Base-by-base conservation (phyloP, 2,797 vertebrate species). In the Buphagus erythrorhynchus region DNA sequence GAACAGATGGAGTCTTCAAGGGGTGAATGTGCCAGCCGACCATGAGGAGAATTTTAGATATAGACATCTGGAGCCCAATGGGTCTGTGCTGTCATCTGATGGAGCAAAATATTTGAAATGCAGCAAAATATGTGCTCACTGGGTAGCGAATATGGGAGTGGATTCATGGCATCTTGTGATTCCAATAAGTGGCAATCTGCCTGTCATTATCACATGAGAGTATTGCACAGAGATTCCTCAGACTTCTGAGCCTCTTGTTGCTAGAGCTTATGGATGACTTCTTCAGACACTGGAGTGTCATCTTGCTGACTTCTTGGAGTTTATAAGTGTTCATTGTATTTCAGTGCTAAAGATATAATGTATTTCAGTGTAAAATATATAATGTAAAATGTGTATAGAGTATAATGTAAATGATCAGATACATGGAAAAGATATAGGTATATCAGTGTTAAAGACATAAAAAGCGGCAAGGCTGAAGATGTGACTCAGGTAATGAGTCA, bases 401-500 rank as follows among this genome's bases (percentile, higher is more conserved):
- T 36, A 19, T 46, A 38, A 54, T 8, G 11, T 62, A 29, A 51
- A 51, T 31, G 11, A 51, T 51, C 29, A 51, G 49, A 51, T 11
- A 12, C 28, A 51, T 12, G 17, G 29, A 31, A 54, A 54, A 52
- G 52, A 31, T 48, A 42, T 5, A 31, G 17, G 29, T 54, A 42
- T 48, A 62, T 69, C 65, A 48, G 22, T 67, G 43, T 86, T 57
- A 55, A 73, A 87, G 35, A 62, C 33, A 58, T 18, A 71, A 83
- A 86, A 87, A 51, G 26, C 8, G 17, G 38, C 16, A 25, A 73
- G 52, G 58, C 46, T 83, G 74, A 65, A 81, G 91, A 74, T 78
- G 84, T 87, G 88, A 91, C 85, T 96, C 79, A 83, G 86, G 80
- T 94, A 76, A 29, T 62, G 92, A 95, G 71, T 95, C 94, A 95